Conservation (phyloP, 64 coral and sea anemone genomes). For the Trachythela sp. region DNA sequence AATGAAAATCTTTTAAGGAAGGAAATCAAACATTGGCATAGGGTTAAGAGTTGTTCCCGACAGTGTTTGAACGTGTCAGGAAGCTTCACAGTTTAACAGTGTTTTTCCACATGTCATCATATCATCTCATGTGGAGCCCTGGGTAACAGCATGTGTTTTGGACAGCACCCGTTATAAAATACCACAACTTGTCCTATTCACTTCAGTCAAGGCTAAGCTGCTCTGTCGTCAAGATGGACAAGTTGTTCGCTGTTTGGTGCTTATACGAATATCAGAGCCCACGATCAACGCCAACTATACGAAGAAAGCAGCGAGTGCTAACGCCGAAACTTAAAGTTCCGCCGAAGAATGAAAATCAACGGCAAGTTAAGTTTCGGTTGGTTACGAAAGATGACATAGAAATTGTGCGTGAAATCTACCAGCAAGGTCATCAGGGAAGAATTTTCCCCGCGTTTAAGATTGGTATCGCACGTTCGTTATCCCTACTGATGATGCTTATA, state of each 20-base stretch:
- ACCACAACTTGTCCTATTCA: not conserved
- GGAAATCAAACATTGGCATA: not conserved
- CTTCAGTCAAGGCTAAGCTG: not conserved
- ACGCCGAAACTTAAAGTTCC: not conserved
- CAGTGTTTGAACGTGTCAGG: not conserved
- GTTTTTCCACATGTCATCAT: not conserved
- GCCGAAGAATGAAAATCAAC: not conserved
- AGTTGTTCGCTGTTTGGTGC: conserved; percentile 24
- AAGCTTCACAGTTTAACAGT: not conserved
- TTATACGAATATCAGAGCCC: conserved; percentile 20
- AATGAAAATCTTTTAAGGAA: not conserved
- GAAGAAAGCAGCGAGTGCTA: not conserved
- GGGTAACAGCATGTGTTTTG: conserved; percentile 2
- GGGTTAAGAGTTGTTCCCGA: not conserved
- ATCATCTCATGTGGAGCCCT: not conserved
- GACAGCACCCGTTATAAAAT: conserved; percentile 6
- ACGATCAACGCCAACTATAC: not conserved
- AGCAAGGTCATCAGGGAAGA: not conserved
- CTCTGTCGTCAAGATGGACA: conserved; percentile 2
- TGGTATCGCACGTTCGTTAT: not conserved
- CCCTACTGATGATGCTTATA: not conserved
- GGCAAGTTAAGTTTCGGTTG: conserved; percentile 4
- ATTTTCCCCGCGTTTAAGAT: conserved; percentile 5
- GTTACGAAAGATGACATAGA: conserved; percentile 11
- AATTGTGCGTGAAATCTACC: not conserved